These are phyloP conservation scores for Platichthys stellatus DNA, from an alignment of 2,113 vertebrate species.

Conservation along the genomic window DNA sequence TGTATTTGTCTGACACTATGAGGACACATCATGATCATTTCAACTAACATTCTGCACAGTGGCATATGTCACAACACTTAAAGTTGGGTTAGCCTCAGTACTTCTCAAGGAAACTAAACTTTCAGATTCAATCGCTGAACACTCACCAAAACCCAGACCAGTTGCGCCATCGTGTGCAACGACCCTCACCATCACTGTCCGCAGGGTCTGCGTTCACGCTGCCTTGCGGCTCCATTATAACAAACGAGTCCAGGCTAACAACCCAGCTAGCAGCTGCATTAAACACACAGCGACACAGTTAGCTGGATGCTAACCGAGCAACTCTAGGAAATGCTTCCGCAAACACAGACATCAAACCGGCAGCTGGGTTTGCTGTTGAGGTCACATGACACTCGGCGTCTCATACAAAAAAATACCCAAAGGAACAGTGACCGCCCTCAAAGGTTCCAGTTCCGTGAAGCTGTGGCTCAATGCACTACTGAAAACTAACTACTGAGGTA, in stretches of 20 bases:
- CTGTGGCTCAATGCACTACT: not conserved
- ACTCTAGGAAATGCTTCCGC: rapidly evolving
- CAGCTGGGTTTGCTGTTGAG: not conserved
- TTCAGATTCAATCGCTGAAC: not conserved
- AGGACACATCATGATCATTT: too few species aligned
- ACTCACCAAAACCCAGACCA: slow-evolving; percentile 77
- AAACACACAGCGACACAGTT: not conserved
- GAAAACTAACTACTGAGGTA: too few species aligned
- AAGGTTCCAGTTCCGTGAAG: not conserved
- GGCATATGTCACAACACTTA: too few species aligned
- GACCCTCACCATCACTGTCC: slow-evolving; percentile 12
- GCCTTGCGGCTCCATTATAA: slow-evolving; percentile 56
- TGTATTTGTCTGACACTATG: too few species aligned
- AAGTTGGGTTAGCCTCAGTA: too few species aligned
- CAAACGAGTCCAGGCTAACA: not conserved
- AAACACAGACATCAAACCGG: not conserved
- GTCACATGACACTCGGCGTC: slow-evolving; percentile 1
- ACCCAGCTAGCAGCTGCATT: not conserved
- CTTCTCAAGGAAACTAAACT: not conserved
- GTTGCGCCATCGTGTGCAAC: slow-evolving; percentile 50
- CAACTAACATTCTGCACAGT: too few species aligned
- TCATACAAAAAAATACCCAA: slow-evolving; percentile 1
- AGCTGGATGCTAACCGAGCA: not conserved
- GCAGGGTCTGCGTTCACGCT: slow-evolving; percentile 44
- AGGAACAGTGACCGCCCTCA: not conserved